These are phyloP conservation scores for Musca vetustissima DNA, from an alignment of 1,140 invertebrate species.

Conservation along the genomic window DNA sequence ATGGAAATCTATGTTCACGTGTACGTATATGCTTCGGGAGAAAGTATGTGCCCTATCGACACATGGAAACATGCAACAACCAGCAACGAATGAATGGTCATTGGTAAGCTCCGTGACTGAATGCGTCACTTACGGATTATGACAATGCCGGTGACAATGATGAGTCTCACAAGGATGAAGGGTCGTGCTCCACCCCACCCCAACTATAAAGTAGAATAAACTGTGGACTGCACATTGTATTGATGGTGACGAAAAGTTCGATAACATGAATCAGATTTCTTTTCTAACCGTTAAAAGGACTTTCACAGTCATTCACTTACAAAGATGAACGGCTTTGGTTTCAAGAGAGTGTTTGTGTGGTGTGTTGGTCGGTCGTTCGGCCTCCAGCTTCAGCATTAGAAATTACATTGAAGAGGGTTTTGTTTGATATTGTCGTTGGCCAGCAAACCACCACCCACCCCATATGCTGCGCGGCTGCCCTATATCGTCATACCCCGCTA, in stretches of 20 bases:
- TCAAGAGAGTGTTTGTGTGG: neutral
- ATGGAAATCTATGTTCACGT: neutral
- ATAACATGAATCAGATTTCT: conserved; percentile 1
- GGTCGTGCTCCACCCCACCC: neutral
- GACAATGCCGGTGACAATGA: neutral
- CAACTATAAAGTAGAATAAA: neutral
- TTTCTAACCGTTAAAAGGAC: neutral
- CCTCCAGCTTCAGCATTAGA: neutral
- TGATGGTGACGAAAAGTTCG: neutral
- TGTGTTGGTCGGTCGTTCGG: neutral
- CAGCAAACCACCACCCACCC: neutral
- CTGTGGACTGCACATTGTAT: neutral
- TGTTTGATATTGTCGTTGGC: neutral
- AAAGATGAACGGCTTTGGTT: neutral
- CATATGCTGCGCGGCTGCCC: neutral
- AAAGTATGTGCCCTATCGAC: conserved; percentile 51
- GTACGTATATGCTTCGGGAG: neutral
- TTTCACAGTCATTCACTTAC: neutral
- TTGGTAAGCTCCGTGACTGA: conserved; percentile 43
- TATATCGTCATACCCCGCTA: neutral
- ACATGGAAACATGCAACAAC: conserved; percentile 32
- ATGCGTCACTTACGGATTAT: conserved; percentile 54
- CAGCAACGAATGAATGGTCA: conserved; percentile 12
- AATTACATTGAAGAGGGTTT: no score
- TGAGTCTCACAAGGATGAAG: neutral